These are phyloP conservation scores for Clavelina lepadiformis DNA, from an alignment of 23 tunicate species.

Conservation along the genomic window DNA sequence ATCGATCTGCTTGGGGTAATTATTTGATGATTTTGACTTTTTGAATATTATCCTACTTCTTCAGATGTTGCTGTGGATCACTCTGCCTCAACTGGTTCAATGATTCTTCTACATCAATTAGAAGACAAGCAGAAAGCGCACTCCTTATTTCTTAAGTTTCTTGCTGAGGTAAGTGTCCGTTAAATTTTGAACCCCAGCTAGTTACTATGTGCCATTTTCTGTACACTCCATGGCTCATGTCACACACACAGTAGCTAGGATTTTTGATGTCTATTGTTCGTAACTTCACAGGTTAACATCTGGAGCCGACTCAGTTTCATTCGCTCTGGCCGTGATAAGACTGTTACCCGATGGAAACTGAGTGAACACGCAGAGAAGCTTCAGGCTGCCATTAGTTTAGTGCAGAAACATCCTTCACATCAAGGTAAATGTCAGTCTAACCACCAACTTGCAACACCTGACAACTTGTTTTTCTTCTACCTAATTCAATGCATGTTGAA, in stretches of 20 bases:
- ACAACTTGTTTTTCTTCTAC: no score
- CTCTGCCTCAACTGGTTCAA: constrained; percentile 41
- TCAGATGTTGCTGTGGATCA: constrained; percentile 22
- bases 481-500: no score
- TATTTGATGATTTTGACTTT: not conserved
- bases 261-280: no score
- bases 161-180: constrained; percentile 52
- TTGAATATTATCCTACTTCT: constrained; percentile 8
- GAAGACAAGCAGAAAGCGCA: constrained; percentile 86
- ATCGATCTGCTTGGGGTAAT: not conserved
- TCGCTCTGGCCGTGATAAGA: constrained; percentile 8
- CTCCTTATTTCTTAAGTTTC: constrained; percentile 47
- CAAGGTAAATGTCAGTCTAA: no score
- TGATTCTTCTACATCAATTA: constrained; percentile 70
- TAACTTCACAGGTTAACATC: constrained; percentile 37
- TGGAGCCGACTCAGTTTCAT: constrained; percentile 28
- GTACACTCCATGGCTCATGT: no score
- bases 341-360: constrained; percentile 40
- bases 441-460: no score
- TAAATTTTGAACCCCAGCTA: no score
- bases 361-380: constrained; percentile 81
- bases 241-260: no score
- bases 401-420: constrained; percentile 47
- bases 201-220: no score
- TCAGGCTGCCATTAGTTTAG: constrained; percentile 44